Conservation (phyloP, 2,888 invertebrate genomes). For the Serripes groenlandicus region DNA sequence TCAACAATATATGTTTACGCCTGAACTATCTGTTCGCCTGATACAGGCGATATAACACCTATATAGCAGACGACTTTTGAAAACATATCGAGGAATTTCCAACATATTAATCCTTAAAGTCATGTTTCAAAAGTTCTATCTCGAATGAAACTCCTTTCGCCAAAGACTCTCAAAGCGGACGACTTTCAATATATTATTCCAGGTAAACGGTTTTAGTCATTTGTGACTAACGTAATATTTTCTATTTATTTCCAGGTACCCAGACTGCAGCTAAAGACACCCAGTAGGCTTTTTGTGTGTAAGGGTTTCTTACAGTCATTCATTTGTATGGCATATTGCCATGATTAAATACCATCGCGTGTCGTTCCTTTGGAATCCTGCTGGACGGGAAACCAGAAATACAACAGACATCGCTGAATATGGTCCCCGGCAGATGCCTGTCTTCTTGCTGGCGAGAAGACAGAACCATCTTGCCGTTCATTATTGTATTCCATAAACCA, state of each 20-base stretch:
- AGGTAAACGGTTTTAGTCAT: no score
- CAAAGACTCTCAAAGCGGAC: no score
- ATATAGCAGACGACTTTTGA: no score
- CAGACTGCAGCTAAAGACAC: slow-evolving; percentile 73
- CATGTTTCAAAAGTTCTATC: not conserved
- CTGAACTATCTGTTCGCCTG: no score
- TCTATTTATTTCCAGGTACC: slow-evolving; percentile 71
- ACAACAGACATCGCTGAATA: slow-evolving; percentile 3
- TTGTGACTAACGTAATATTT: no score
- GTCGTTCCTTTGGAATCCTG: slow-evolving; percentile 40
- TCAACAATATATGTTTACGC: no score
- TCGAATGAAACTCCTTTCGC: no score
- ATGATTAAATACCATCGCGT: slow-evolving; percentile 57
- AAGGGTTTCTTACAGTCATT: slow-evolving; percentile 76
- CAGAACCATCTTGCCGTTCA: not conserved
- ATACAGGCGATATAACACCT: no score
- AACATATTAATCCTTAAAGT: no score
- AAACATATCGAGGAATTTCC: no score
- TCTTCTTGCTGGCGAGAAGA: slow-evolving; percentile 51
- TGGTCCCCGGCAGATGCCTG: slow-evolving; percentile 17
- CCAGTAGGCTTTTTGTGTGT: slow-evolving; percentile 81
- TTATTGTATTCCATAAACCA: not conserved
- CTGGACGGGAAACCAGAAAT: slow-evolving; percentile 49
- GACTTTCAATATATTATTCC: no score
- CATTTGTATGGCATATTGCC: slow-evolving; percentile 84